Base-by-base conservation (phyloP, 2,113 vertebrate species). In the Bombycilla garrulus region DNA sequence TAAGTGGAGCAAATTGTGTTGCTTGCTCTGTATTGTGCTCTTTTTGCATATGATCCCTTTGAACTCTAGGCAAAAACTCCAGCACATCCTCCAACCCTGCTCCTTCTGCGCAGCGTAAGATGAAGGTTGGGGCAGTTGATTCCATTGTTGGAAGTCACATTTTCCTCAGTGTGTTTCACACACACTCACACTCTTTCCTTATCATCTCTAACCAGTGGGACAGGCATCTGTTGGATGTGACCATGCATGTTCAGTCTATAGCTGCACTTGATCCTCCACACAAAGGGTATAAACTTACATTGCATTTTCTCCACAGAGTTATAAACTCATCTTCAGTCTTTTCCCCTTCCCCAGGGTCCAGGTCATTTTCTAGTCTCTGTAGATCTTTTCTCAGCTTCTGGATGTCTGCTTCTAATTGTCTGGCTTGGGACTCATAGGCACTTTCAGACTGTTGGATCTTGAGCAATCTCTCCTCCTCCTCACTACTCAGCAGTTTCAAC, bases 281-380 rank as follows among this genome's bases (percentile, higher is more conserved):
- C 4, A 22, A 83, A 74, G 40, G 10, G 2, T 51, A 88, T 56
- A 15, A 44, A 90, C 98, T 98, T 90, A 99, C 99, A 82, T 78
- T 98, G 96, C 97, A 98, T 77, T 92, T 98, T 94, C 93, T 98
- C 99, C 99, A 99, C 67, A 95, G 96, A 60, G 95, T 96, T 82
- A 99, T 96, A 92, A 99, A 96, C 85, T 98, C 97, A 9, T 99
- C 98, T 89, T 99, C 98, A 0, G 95, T 97, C 36, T 51, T 94
- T 4, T 95, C 96, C 38, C 66, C 92, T 7, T 86, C 95, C 3
- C 66, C 70, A 6, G 81, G 86, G 48, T 98, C 97, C 83, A 99
- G 96, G n/a, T 98, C 96, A 24, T 94, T 95, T 93, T 98, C 97
- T 70, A 99, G 94, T 28, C 93, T 97, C 60, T 97, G 97, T 4